Conservation (phyloP, 2,797 vertebrate genomes). For the Nannoperca obscura region DNA sequence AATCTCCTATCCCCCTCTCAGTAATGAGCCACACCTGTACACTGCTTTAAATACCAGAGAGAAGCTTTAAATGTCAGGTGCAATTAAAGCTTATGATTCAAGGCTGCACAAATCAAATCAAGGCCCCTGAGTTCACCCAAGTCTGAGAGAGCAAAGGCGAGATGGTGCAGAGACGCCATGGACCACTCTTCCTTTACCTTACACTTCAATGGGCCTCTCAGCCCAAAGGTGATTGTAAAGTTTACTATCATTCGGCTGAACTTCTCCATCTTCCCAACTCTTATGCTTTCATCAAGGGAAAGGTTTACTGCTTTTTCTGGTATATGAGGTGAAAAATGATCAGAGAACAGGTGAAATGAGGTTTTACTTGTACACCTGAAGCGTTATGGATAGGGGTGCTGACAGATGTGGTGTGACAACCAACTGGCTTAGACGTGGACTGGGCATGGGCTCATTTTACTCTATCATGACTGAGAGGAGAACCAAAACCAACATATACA, state of each 20-base stretch:
- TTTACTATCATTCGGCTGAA: slow-evolving; percentile 75
- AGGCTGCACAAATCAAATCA: slow-evolving; percentile 88
- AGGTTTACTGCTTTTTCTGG: slow-evolving; percentile 60
- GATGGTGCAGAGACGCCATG: slow-evolving; percentile 67
- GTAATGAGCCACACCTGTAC: slow-evolving; percentile 90
- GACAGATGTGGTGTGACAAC: slow-evolving; percentile 83
- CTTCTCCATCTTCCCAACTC: slow-evolving; percentile 72
- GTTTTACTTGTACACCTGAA: slow-evolving; percentile 88
- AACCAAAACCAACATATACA: background rate
- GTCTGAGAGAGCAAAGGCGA: slow-evolving; percentile 74
- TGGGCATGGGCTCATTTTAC: slow-evolving; percentile 86
- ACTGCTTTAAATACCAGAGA: slow-evolving; percentile 90
- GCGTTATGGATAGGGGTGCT: slow-evolving; percentile 81
- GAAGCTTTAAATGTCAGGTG: slow-evolving; percentile 89
- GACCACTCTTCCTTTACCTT: slow-evolving; percentile 68
- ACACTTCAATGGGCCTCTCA: slow-evolving; percentile 65
- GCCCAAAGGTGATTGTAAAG: slow-evolving; percentile 80
- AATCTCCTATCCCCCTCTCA: slow-evolving; percentile 77
- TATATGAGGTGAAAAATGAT: slow-evolving; percentile 67
- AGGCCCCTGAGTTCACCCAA: slow-evolving; percentile 80
- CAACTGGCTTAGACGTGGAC: slow-evolving; percentile 85
- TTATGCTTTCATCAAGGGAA: slow-evolving; percentile 55
- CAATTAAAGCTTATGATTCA: slow-evolving; percentile 90
- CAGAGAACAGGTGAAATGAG: slow-evolving; percentile 21
- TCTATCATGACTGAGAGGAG: slow-evolving; percentile 83